Evolutionary conservation across 2,888 invertebrate species (phyloP), one percentile per base, ranked within the genome.

Genomic region (Cryptus viduatorius): DNA sequence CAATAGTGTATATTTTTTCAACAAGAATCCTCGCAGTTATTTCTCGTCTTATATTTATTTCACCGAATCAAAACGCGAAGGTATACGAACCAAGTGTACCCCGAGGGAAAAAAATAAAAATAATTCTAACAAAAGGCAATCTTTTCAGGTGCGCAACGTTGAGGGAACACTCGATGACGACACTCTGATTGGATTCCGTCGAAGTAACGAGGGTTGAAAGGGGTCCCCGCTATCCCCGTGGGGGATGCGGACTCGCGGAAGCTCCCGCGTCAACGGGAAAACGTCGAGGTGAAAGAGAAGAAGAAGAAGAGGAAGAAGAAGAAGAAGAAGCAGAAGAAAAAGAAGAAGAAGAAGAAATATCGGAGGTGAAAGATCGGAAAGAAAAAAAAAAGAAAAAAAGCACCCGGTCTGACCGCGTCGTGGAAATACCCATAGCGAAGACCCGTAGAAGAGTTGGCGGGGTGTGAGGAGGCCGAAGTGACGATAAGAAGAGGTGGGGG

Each of bases 61-160:
- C 14, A 3, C 59, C n/a, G 37, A 37, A 37, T 37, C 37, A 37
- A 37, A 37, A 37, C 37, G 37, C 37, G 37, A 37, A 37, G 37
- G 3, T 37, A 37, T 7, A 37, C 3, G 37, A 37, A 37, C 37
- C 37, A 8, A 37, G 37, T 37, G 37, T 37, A 8, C 8, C 37
- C 37, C 37, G 37, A 16, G 14, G 10, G 10, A 19, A 8, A 48
- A 2, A 7, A 37, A 29, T 14, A 46, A 68, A 48, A 68, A 10
- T 8, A 31, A 75, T 29, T 10, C 37, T 77, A 72, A 37, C 29
- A 50, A 48, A 16, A 29, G 48, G 29, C 59, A 68, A 19, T 76
- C 42, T 79, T 83, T 73, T 64, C 84, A 84, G 84, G 72, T 79
- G 73, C 53, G n/a, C 67, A 75, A 73, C 77, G 61, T 72, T 50